These are phyloP conservation scores for Acropora yongei DNA, from an alignment of 64 coral and sea anemone species.

Conservation along the genomic window DNA sequence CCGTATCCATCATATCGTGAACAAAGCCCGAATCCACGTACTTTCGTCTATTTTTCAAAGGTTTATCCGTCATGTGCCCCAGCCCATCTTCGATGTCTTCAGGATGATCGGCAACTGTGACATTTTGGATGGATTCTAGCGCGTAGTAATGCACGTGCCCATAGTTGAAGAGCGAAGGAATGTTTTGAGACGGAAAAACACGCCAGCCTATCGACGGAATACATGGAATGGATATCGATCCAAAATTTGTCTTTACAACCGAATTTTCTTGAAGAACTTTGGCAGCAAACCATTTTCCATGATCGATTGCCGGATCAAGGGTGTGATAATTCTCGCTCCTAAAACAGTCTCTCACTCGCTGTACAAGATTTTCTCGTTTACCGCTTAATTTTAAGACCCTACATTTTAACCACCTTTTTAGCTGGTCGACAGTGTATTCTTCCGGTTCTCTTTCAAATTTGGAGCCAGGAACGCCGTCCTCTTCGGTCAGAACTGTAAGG, in stretches of 20 bases:
- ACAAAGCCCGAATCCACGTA: too few species aligned
- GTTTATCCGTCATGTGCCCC: too few species aligned
- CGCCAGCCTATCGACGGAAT: neutral
- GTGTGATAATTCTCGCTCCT: slow-evolving; percentile 9
- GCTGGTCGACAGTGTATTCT: slow-evolving; percentile 28
- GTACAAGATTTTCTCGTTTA: slow-evolving; percentile 33
- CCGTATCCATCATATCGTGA: too few species aligned
- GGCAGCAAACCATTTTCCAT: slow-evolving; percentile 39
- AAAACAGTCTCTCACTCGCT: slow-evolving; percentile 23
- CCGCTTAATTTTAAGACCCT: slow-evolving; percentile 43
- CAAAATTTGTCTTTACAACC: neutral
- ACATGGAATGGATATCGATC: slow-evolving; percentile 1
- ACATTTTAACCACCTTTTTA: slow-evolving; percentile 52
- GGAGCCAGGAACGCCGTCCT: slow-evolving; percentile 47
- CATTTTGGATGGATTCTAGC: too few species aligned
- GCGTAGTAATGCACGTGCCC: too few species aligned
- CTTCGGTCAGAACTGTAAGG: slow-evolving; percentile 37
- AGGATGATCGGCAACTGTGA: too few species aligned
- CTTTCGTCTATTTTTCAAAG: too few species aligned
- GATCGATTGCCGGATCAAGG: slow-evolving; percentile 24
- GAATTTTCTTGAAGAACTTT: slow-evolving; percentile 17
- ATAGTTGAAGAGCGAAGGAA: slow-evolving; percentile 47
- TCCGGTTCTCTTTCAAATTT: slow-evolving; percentile 32
- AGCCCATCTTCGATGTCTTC: too few species aligned
- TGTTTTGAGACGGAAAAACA: slow-evolving; percentile 19